Conservation (phyloP, 2,888 invertebrate genomes). For the Griposia aprilina region DNA sequence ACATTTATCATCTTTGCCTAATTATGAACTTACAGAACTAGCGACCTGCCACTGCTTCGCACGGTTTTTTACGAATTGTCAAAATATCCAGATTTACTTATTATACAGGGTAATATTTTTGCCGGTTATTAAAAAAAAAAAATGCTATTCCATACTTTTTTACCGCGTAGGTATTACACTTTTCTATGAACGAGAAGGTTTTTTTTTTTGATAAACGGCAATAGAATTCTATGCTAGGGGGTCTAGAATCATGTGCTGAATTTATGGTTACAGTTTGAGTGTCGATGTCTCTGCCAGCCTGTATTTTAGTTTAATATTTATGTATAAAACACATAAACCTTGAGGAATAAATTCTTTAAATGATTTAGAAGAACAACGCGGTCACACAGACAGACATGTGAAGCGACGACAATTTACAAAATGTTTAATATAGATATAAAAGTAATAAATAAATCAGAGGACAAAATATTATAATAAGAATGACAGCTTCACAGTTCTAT, state of each 20-base stretch:
- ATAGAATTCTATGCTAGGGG: no score
- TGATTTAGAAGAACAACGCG: background rate
- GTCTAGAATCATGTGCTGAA: no score
- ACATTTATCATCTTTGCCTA: background rate
- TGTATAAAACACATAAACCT: background rate
- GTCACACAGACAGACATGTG: background rate
- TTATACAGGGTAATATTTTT: background rate
- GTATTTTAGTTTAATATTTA: background rate
- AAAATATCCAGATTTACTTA: background rate
- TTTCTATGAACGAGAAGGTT: no score
- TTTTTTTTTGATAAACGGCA: no score
- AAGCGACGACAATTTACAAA: background rate
- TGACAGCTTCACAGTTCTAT: background rate
- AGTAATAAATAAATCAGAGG: slow-evolving; percentile 1
- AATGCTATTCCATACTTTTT: no score
- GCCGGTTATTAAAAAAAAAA: no score
- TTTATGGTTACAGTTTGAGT: no score
- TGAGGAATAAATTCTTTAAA: background rate
- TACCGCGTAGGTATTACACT: no score
- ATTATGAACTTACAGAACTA: no score
- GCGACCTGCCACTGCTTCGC: background rate
- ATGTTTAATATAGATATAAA: background rate
- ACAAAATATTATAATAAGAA: background rate
- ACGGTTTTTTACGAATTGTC: background rate
- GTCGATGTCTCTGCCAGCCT: no score